Conservation (phyloP, 2,888 invertebrate genomes). For the Apocheima hispidaria region DNA sequence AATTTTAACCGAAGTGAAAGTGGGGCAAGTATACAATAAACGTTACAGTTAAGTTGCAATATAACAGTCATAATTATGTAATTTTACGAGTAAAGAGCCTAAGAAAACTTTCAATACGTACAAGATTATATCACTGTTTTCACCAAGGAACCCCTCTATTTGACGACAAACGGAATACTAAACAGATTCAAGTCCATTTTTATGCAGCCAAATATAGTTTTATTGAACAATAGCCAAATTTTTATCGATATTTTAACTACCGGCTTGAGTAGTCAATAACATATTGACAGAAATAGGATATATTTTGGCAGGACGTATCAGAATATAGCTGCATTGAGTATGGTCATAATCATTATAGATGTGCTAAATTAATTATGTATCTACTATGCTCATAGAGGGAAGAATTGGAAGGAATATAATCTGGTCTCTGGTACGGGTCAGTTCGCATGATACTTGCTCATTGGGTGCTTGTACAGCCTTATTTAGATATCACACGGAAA, state of each 20-base stretch:
- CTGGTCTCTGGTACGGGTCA: no score
- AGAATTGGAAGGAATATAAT: no score
- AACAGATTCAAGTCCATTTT: constrained; percentile 9
- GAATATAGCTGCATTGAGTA: constrained; percentile 8
- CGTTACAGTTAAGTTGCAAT: no score
- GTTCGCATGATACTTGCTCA: no score
- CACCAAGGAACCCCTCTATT: constrained; percentile 31
- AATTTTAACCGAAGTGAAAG: no score
- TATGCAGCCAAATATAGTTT: constrained; percentile 13
- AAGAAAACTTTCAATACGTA: constrained; percentile 9
- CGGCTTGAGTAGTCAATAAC: constrained; percentile 46
- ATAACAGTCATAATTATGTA: no score
- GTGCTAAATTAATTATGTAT: no score
- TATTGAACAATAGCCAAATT: constrained; percentile 54
- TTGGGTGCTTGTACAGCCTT: no score
- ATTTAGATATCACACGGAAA: no score
- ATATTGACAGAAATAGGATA: constrained; percentile 41
- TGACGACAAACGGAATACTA: constrained; percentile 31
- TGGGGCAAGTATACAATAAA: no score
- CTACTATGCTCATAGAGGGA: no score
- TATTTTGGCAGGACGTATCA: constrained; percentile 14
- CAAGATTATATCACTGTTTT: constrained; percentile 15
- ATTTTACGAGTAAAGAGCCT: no score
- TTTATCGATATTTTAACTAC: constrained; percentile 30
- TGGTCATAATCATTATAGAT: neutral